Conservation (phyloP, 1,140 invertebrate genomes). For the Drosophila sucinea region DNA sequence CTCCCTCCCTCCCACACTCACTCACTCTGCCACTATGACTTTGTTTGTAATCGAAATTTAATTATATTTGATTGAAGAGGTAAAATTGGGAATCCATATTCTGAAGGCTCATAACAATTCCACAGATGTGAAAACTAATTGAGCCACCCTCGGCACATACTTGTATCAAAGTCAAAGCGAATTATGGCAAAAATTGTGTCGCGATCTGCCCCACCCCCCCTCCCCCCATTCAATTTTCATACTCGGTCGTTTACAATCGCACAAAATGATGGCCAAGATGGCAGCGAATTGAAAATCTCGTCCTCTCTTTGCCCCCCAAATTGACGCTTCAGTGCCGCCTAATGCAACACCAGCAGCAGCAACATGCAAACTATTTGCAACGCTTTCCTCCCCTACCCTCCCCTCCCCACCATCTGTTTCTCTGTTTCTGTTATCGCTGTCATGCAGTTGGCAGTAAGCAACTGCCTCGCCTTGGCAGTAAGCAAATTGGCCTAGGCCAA, state of each 20-base stretch:
- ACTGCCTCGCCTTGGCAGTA: slow-evolving; percentile 28
- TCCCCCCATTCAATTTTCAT: slow-evolving; percentile 26
- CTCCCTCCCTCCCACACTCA: neutral
- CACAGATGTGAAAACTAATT: neutral
- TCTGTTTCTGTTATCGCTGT: slow-evolving; percentile 54
- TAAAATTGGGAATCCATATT: neutral
- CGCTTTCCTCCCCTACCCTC: slow-evolving; percentile 13
- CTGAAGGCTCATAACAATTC: neutral
- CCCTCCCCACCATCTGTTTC: neutral
- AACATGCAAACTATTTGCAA: slow-evolving; percentile 27
- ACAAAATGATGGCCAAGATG: too few relatives aligned
- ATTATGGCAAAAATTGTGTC: slow-evolving; percentile 54
- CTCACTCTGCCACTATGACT: neutral
- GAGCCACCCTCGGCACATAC: neutral
- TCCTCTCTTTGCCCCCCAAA: neutral
- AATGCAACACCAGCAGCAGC: slow-evolving; percentile 49
- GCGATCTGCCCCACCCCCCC: neutral
- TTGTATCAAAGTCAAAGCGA: slow-evolving; percentile 36
- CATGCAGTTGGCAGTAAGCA: slow-evolving; percentile 58
- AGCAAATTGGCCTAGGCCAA: slow-evolving; percentile 72
- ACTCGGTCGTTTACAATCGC: slow-evolving; percentile 27
- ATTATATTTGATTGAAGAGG: slow-evolving; percentile 18
- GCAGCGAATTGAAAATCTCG: neutral
- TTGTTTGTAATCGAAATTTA: neutral
- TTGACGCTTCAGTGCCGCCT: slow-evolving; percentile 52